Percentiles rank a stretch among this genome's conserved stretches.
Conservation (phyloP, 2,113 vertebrate genomes). For the Bambusicola thoracicus region DNA sequence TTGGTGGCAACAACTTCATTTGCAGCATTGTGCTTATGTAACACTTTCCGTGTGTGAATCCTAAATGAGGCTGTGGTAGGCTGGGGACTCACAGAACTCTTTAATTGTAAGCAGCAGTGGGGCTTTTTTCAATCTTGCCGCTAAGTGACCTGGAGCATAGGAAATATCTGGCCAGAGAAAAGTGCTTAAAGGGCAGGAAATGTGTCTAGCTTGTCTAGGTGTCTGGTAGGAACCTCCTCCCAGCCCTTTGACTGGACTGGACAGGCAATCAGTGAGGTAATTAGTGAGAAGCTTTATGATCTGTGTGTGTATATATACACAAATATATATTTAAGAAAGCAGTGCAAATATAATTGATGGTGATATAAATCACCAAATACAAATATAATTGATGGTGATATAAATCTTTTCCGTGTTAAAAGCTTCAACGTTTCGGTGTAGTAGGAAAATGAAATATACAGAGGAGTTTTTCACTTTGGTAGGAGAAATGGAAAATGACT, state of each 20-base stretch:
- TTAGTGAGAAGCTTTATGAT: neutral
- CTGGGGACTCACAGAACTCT: neutral
- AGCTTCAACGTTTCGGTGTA: neutral
- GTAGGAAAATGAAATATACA: neutral
- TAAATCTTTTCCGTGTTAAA: neutral
- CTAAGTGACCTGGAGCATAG: neutral
- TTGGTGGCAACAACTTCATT: neutral
- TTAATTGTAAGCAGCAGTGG: neutral
- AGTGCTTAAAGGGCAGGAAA: neutral
- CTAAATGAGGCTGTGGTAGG: neutral
- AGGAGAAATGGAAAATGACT: neutral
- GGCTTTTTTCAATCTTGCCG: neutral
- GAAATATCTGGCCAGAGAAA: neutral
- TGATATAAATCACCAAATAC: neutral
- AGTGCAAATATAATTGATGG: neutral
- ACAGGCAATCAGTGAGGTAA: neutral
- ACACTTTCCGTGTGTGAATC: neutral
- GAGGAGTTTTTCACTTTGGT: neutral
- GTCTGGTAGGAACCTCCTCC: neutral
- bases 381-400: neutral
- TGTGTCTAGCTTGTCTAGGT: neutral
- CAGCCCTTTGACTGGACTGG: accelerated
- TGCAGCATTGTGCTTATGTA: accelerated
- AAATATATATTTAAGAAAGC: neutral
- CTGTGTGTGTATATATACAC: neutral